Evolutionary conservation across 2,797 vertebrate species (phyloP).

Genomic region (Austrolebias charrua): DNA sequence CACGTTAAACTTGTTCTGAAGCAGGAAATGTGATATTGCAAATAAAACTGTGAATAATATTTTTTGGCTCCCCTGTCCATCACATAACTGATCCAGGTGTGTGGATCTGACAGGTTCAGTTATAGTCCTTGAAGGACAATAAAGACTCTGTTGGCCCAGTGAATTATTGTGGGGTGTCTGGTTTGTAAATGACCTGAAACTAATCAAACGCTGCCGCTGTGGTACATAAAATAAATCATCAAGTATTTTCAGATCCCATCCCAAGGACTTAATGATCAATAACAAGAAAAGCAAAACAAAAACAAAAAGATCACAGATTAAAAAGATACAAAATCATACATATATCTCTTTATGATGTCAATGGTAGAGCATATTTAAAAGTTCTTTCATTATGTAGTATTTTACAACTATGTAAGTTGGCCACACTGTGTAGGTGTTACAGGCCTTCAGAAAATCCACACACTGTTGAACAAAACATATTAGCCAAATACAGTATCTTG

Average conservation of each 20-base stretch:
- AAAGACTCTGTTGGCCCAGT: slow-evolving; percentile 7
- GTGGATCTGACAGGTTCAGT: slow-evolving; percentile 5
- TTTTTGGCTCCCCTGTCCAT: slow-evolving; percentile 6
- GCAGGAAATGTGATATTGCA: too few relatives aligned
- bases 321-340: slow-evolving; percentile 19
- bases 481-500: slow-evolving; percentile 6
- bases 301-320: slow-evolving; percentile 9
- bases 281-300: slow-evolving; percentile 15
- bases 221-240: slow-evolving; percentile 5
- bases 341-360: slow-evolving; percentile 9
- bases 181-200: slow-evolving; percentile 27
- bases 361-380: slow-evolving; percentile 15
- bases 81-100: slow-evolving; percentile 51
- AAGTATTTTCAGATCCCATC: slow-evolving; percentile 22
- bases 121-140: slow-evolving; percentile 19
- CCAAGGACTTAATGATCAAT: neutral
- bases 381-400: slow-evolving; percentile 10
- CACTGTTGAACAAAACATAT: slow-evolving; percentile 9
- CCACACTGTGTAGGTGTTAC: slow-evolving; percentile 13
- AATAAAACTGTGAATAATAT: neutral
- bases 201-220: slow-evolving; percentile 17
- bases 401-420: slow-evolving; percentile 17
- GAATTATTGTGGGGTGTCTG: slow-evolving; percentile 12
- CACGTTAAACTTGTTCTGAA: neutral
- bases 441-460: slow-evolving; percentile 20